phyloP scores from a whole-genome alignment of 2,797 vertebrate species.

The Ataeniobius toweri region DNA sequence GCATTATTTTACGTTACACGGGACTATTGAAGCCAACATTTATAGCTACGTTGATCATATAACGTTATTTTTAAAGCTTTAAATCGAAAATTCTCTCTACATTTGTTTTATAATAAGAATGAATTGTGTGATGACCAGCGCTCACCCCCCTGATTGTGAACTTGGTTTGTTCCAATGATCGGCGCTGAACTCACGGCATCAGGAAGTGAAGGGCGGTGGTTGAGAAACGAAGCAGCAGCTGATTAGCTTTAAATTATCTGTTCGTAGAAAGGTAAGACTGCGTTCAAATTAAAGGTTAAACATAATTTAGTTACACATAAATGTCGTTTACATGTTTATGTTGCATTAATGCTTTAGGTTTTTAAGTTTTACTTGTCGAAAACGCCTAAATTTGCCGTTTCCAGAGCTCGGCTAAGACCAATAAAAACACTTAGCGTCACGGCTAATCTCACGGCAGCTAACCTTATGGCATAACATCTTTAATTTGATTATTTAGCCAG shows the following conservation, averaged over 20 bases:
- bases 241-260: conserved; percentile 29
- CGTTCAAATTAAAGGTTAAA: background rate
- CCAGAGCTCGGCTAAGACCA: background rate
- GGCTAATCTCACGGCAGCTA: conserved; percentile 21
- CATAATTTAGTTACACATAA: background rate
- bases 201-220: conserved; percentile 88
- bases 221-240: conserved; percentile 56
- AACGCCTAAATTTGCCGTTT: background rate
- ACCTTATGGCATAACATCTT: background rate
- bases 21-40: background rate
- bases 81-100: no score
- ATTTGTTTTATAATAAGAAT: accelerated
- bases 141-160: conserved; percentile 5
- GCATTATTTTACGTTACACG: background rate
- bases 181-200: conserved; percentile 47
- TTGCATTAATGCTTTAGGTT: accelerated
- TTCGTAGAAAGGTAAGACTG: conserved; percentile 68
- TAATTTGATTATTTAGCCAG: accelerated
- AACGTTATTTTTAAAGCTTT: accelerated
- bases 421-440: conserved; percentile 54
- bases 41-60: background rate
- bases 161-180: conserved; percentile 67
- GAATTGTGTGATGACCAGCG: accelerated
- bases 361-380: background rate
- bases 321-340: accelerated